Evolutionary conservation across 2,797 vertebrate genomes (phyloP).

Genomic region (Emys orbicularis): DNA sequence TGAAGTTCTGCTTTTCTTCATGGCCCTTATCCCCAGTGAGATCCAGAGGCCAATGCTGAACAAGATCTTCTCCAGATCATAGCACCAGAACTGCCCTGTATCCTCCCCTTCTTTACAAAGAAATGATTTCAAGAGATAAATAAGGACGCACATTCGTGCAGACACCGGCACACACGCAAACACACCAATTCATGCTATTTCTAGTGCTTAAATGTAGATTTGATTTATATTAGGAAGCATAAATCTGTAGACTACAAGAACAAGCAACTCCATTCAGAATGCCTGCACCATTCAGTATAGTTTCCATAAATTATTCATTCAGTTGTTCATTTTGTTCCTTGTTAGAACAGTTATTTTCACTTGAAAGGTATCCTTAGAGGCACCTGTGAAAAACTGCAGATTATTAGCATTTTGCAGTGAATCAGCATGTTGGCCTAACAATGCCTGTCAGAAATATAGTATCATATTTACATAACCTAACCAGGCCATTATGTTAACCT

Average conservation of each 20-base stretch:
- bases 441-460: conserved; percentile 46
- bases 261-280: conserved; percentile 53
- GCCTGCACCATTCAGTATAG: conserved; percentile 42
- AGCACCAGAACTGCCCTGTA: neutral
- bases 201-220: conserved; percentile 27
- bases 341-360: conserved; percentile 78
- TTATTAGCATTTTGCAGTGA: conserved; percentile 67
- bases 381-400: conserved; percentile 60
- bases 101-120: neutral
- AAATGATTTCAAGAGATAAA: neutral
- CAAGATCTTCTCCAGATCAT: neutral
- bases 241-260: conserved; percentile 56
- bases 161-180: neutral
- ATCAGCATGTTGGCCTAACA: conserved; percentile 63
- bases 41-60: neutral
- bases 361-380: conserved; percentile 68
- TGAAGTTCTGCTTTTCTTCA: neutral
- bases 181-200: conserved; percentile 23
- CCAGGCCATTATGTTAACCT: conserved; percentile 10
- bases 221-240: conserved; percentile 44
- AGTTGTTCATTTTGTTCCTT: conserved; percentile 72
- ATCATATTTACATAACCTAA: conserved; percentile 49
- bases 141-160: neutral
- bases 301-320: conserved; percentile 73
- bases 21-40: neutral